Evolutionary conservation across 2,113 vertebrate species (phyloP), one percentile per base, ranked within the genome.

Genomic region (Bagarius yarrelli): DNA sequence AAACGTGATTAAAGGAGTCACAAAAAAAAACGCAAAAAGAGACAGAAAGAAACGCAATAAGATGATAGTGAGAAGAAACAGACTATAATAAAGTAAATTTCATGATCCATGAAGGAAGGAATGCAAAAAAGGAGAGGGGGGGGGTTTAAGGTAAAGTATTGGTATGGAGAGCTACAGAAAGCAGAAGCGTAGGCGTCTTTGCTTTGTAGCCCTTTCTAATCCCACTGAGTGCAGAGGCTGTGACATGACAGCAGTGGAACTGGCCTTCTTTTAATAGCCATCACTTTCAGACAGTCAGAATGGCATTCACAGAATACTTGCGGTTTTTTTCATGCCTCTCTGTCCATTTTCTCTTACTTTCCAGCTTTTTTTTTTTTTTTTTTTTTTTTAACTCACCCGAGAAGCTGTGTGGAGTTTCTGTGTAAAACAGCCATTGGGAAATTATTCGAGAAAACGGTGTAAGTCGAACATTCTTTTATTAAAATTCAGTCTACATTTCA

Each of bases 191-290:
- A 44, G 78, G 78, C 40, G 27, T 72, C 60, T 78, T 44, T 66
- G 44, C 44, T 47, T 21, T 32, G 25, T 47, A 52, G 60, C 44
- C 60, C 13, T 71, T 69, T 50, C 60, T 71, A 59, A 60, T 80
- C 36, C 78, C 11, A 52, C 59, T 32, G 72, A 76, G 61, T 55
- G 44, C 57, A 84, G 78, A 76, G 64, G 71, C 61, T 47, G 71
- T 71, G 55, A 57, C 80, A 74, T 82, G 81, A 83, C 77, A 85
- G 84, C 84, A 80, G 2, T 80, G 61, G 36, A 70, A 71, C 64
- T 27, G 47, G 76, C 72, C 30, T 34, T 53, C 70, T 76, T 81
- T 82, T 82, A 82, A 76, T 82, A 76, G 56, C 81, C 84, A 85
- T 82, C 80, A 80, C 78, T 71, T 79, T 25, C 80, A 60, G 63